Conservation (phyloP, 2,113 vertebrate genomes). For the Orycteropus afer region DNA sequence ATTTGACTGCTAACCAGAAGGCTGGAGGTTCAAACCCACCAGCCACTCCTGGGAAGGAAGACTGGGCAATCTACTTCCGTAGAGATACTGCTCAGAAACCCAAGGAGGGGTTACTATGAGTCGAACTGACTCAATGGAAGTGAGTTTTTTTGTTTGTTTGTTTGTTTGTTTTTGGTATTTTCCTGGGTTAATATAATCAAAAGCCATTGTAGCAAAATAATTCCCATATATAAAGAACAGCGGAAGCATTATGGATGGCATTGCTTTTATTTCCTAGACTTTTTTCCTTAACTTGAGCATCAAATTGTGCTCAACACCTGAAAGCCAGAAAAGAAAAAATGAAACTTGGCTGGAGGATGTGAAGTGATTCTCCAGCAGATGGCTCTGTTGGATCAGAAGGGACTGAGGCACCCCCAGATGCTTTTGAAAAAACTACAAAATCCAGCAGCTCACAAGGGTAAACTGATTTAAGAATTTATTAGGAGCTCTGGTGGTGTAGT, state of each 20-base stretch:
- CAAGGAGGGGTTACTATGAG: no score
- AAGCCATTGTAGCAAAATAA: background rate
- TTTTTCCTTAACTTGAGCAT: background rate
- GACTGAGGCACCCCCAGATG: background rate
- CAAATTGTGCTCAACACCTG: background rate
- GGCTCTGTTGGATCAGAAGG: constrained; percentile 19
- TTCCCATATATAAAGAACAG: background rate
- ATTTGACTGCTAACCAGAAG: no score
- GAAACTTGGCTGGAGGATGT: background rate
- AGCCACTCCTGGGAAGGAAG: no score
- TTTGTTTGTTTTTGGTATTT: no score
- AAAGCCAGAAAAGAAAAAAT: background rate
- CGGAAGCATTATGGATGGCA: background rate
- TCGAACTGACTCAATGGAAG: no score
- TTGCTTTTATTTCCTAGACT: background rate
- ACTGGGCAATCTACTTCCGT: no score
- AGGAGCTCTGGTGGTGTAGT: no score
- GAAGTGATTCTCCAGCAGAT: constrained; percentile 59
- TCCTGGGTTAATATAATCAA: background rate
- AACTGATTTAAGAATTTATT: background rate
- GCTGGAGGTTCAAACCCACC: no score
- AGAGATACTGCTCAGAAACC: no score
- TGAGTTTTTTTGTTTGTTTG: no score
- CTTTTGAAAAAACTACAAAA: background rate
- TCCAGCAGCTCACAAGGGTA: background rate